Base-by-base conservation (phyloP, 2,113 vertebrate species). In the pig (Sus scrofa) region DNA sequence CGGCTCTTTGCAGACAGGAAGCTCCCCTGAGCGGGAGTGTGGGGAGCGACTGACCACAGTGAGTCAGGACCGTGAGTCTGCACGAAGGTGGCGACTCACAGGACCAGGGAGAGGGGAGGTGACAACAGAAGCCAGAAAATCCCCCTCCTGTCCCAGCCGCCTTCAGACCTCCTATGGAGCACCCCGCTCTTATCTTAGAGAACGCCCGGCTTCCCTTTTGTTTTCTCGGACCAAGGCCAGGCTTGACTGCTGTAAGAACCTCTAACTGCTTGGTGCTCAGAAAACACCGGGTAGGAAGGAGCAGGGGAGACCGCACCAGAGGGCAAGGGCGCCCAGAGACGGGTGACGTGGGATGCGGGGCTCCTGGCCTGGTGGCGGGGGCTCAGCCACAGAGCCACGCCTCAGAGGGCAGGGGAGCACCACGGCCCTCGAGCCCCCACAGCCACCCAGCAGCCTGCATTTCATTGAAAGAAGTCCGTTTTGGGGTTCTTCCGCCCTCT, bases 1-100 rank as follows among this genome's bases (percentile, higher is more conserved):
- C n/a, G n/a, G 16, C 0, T 2, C 15, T 26, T 39, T 2, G 52
- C 5, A 11, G n/a, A 3, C 2, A 39, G 34, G 37, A 34, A 6
- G 37, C 18, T 16, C 44, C 30, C 16, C 67, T 65, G 32, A 7
- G 68, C 74, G 32, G 44, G 37, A 34, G 32, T 24, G 0, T 7
- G 0, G 2, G 27, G 22, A 52, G 22, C 7, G 60, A 39, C 32
- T 4, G 32, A 7, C 90, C 70, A 13, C 50, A 39, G 78, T 50
- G 65, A 74, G 58, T 86, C 84, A 52, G 89, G 65, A 74, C 27
- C 8, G 1, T 5, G 71, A 50, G 20, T 58, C 91, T 44, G 7
- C 18, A 14, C 22, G 73, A 75, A 18, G 22, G 54, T 2, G 44
- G 7, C 32, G 63, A 74, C 26, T 81, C 82, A 15, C 19, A 1